Percentiles rank a stretch among this genome's conserved stretches.
These are phyloP conservation scores for Tarsius wallacei DNA, from an alignment of 2,797 vertebrate genomes.

Conservation along the genomic window DNA sequence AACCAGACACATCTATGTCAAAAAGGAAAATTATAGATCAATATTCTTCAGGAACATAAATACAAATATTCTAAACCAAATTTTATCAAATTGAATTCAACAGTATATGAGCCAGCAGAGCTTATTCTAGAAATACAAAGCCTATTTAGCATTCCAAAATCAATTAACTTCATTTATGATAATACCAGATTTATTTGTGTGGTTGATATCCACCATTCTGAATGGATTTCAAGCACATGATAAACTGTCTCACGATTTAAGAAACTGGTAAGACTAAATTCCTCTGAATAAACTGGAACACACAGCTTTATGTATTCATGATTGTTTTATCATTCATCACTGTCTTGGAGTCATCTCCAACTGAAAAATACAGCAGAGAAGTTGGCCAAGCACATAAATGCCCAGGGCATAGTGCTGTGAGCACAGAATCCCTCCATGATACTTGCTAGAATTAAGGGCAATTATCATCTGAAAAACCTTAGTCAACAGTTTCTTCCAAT, in stretches of 20 bases:
- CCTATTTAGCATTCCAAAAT: background rate
- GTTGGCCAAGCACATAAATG: background rate
- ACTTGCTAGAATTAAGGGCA: background rate
- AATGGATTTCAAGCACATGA: background rate
- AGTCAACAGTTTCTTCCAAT: background rate
- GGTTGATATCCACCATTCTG: background rate
- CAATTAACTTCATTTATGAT: background rate
- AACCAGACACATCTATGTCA: background rate
- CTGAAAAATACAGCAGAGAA: background rate
- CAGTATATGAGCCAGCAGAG: background rate
- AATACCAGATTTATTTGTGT: background rate
- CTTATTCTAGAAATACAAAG: background rate
- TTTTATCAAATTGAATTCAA: background rate
- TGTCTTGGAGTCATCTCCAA: background rate
- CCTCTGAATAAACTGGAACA: background rate
- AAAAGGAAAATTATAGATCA: background rate
- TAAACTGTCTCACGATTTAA: background rate
- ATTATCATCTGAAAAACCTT: background rate
- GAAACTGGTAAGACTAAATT: background rate
- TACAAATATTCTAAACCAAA: background rate
- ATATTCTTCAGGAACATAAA: background rate
- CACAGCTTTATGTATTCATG: background rate
- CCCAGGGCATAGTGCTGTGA: background rate
- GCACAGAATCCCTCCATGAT: background rate
- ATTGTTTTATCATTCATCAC: background rate